Conservation (phyloP, 2,888 invertebrate species). For the Leptothorax acervorum region DNA sequence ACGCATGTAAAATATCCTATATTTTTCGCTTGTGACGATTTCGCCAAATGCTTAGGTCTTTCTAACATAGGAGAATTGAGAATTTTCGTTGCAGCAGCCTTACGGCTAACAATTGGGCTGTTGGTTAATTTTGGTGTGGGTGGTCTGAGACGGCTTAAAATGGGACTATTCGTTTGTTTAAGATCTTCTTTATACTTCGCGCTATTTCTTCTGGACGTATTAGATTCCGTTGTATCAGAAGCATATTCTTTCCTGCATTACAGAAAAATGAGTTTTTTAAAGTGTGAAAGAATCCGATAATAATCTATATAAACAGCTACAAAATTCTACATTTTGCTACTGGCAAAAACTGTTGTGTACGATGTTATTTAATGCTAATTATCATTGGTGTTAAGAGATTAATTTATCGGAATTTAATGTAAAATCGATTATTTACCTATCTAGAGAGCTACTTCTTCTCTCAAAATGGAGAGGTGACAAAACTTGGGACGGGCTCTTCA, state of each 20-base stretch:
- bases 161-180: constrained; percentile 79
- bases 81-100: constrained; percentile 73
- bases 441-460: constrained; percentile 79
- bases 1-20: constrained; percentile 81
- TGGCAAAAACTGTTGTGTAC: background rate
- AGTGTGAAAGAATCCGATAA: background rate
- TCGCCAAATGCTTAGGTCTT: constrained; percentile 75
- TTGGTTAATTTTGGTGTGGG: constrained; percentile 80
- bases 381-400: background rate
- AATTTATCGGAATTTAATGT: background rate
- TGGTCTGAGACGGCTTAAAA: constrained; percentile 76
- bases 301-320: background rate
- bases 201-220: constrained; percentile 78
- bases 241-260: constrained; percentile 73
- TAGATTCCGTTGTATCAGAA: constrained; percentile 79
- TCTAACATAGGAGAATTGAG: constrained; percentile 77
- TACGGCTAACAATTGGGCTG: constrained; percentile 80
- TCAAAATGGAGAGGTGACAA: constrained; percentile 76
- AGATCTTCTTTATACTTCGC: constrained; percentile 74
- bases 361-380: background rate
- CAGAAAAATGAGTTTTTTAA: constrained; percentile 15
- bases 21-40: constrained; percentile 77
- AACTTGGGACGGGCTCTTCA: constrained; percentile 78
- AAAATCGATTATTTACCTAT: constrained; percentile 69
- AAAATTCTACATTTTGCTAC: constrained; percentile 9